Evolutionary conservation across 2,888 invertebrate species (phyloP), one percentile per base, ranked within the genome.

Genomic region (Stomorhina lunata): DNA sequence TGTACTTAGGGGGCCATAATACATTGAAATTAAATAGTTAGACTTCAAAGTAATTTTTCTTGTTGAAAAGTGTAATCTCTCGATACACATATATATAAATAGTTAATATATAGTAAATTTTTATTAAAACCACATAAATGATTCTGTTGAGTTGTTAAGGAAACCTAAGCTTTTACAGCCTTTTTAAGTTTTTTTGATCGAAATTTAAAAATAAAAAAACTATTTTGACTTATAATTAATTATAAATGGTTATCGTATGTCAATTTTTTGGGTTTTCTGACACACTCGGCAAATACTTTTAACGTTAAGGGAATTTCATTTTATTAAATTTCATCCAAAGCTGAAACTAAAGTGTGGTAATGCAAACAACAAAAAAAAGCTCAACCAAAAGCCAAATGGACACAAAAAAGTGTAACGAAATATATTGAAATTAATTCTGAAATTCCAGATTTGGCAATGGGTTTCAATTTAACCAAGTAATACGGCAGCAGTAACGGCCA

Each of bases 401-500:
- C 4, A 48, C 32, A 61, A 72, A 72, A 84, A 85, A 86, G 80
- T 85, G 84, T 80, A 78, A 81, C 66, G 76, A 83, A 81, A 83
- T 85, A 84, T 84, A 86, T 86, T 84, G 81, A 85, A 85, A 86
- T 86, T 85, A 85, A 85, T 86, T 86, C 89, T 84, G 84, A 84
- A 83, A 85, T 86, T 86, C 86, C 83, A 71, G 84, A 88, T 86
- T 85, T 88, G 88, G 89, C 87, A 87, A 85, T 87, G 86, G 86
- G 86, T 86, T 86, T 85, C 81, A 83, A 77, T 86, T 84, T 72
- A n/a, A 72, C 53, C 27, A 50, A 27, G 57, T 55, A 77, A 34
- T 32, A 48, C 37, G 29, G 29, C 57, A 32, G n/a, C 9, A 43
- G 43, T 15, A n/a, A n/a, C 6, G 43, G 43, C n/a, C 2, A 1